These are phyloP conservation scores for Suillia variegata DNA, from an alignment of 2,888 invertebrate species.

Conservation along the genomic window DNA sequence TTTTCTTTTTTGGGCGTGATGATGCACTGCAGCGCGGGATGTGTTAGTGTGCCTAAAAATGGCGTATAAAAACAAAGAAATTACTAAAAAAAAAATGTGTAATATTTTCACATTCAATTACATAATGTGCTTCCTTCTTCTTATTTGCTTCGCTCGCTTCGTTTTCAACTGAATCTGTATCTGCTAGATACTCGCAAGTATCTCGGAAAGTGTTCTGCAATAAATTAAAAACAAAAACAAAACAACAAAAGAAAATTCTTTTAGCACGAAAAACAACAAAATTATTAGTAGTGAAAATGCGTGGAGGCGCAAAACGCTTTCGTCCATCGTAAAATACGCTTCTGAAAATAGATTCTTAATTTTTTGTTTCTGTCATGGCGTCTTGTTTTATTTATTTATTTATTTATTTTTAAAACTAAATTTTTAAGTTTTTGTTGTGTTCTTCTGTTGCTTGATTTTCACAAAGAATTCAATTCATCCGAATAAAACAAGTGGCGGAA, in stretches of 20 bases:
- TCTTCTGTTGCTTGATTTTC: neutral
- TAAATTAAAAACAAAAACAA: constrained; percentile 1
- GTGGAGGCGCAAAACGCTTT: constrained; percentile 31
- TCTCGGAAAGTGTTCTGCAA: neutral
- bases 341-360: constrained; percentile 44
- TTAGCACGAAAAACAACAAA: constrained; percentile 33
- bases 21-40: neutral
- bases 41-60: constrained; percentile 9
- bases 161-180: neutral
- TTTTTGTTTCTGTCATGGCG: constrained; percentile 14
- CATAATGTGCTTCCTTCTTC: constrained; percentile 6
- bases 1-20: too few species aligned
- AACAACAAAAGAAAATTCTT: constrained; percentile 15
- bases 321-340: constrained; percentile 34
- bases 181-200: neutral
- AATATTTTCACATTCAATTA: constrained; percentile 6
- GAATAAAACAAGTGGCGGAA: too few species aligned
- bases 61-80: constrained; percentile 5
- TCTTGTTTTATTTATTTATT: constrained; percentile 5
- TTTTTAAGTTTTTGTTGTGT: constrained; percentile 3
- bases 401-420: neutral
- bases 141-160: neutral
- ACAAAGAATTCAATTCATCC: too few species aligned
- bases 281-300: constrained; percentile 44
- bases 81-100: neutral